Base-by-base conservation (phyloP, 2,113 vertebrate genomes). In the Trematomus loennbergii region DNA sequence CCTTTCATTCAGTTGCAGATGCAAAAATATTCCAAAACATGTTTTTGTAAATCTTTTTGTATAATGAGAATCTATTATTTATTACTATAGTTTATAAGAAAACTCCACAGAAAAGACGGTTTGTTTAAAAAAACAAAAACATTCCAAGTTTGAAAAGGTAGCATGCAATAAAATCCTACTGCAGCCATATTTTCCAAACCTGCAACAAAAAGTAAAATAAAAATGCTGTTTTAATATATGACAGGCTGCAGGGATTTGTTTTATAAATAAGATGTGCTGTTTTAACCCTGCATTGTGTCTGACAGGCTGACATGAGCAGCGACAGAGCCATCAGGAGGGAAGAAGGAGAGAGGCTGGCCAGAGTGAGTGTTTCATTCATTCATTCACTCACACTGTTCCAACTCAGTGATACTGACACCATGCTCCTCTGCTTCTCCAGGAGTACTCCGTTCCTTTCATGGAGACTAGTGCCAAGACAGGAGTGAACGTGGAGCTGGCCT, bases 401-500 rank as follows among this genome's bases (percentile, higher is more conserved):
- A 6, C 16, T 33, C 2, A 40, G 17, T 65, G 50, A 53, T 12
- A 1, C 3, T 7, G 10, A 0, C 6, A 20, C 22, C 57, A n/a
- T 54, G 17, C 79, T 79, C 89, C 2, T 81, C 33, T 48, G n/a
- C 46, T 3, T 48, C 50, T 72, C 18, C 91, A 99, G 98, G 98
- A 99, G 71, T 98, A 97, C 0, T 97, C 97, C 0, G 97, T 99
- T 72, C 97, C 97, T 72, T 98, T 99, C 93, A 96, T 99, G 96
- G 98, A 99, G 94, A 99, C 98, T 0, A 99, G 98, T 0, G 98
- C 98, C 65, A 99, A 99, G 93, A 99, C 97, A 0, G 98, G 98
- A 86, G 94, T 97, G 90, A 99, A 99, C 0, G 97, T 99, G 75
- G 97, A 99, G 81, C 82, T 98, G 91, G 97, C 97, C 40, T 99